These are phyloP conservation scores for Macrotrachela quadricornifera DNA, from an alignment of 1,140 invertebrate species.

Conservation along the genomic window DNA sequence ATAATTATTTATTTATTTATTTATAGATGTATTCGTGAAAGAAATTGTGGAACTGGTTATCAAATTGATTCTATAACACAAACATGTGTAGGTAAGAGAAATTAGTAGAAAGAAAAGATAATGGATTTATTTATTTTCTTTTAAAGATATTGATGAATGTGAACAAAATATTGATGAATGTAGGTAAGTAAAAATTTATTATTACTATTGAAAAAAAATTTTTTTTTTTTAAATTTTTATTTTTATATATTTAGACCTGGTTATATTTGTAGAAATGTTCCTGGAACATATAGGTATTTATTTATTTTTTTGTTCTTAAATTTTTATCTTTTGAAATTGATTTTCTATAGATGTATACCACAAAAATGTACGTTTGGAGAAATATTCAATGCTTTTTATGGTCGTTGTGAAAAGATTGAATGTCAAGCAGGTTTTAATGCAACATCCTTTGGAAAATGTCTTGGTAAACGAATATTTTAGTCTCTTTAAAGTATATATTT, in stretches of 20 bases:
- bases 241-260: not conserved
- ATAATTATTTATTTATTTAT: no score
- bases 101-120: constrained; percentile 31
- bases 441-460: constrained; percentile 12
- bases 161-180: constrained; percentile 17
- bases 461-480: constrained; percentile 7
- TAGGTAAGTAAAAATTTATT: not conserved
- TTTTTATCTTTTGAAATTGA: not conserved
- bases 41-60: constrained; percentile 83
- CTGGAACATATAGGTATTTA: constrained; percentile 6
- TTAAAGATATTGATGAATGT: constrained; percentile 49
- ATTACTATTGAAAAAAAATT: no score
- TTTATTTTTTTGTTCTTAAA: not conserved
- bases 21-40: constrained; percentile 34
- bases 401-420: constrained; percentile 7
- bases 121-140: not conserved
- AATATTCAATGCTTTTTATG: constrained; percentile 2
- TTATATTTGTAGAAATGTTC: constrained; percentile 3
- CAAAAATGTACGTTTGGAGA: constrained; percentile 1
- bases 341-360: not conserved
- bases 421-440: constrained; percentile 5
- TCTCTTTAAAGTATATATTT: not conserved
- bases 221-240: no score
- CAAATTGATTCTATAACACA: constrained; percentile 65
- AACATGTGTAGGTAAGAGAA: constrained; percentile 53